A percentile compares a stretch with the other conserved stretches of the same genome.
phyloP scores from a whole-genome alignment of 1,140 invertebrate species.

The Steinernema feltiae region DNA sequence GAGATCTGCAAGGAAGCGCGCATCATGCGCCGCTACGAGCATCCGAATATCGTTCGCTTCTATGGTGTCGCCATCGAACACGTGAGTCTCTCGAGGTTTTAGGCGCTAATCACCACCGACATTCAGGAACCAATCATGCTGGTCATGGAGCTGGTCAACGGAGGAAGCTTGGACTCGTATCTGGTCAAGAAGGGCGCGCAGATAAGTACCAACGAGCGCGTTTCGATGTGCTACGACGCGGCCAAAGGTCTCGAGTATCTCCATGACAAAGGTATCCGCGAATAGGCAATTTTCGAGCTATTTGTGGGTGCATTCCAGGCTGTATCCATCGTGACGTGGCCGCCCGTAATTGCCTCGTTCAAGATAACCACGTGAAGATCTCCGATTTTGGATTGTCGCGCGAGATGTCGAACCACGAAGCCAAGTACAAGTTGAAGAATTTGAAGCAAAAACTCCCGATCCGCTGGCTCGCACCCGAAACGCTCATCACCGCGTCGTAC shows the following conservation, averaged over 20 bases:
- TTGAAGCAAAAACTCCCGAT: constrained; percentile 42
- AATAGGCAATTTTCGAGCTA: not conserved
- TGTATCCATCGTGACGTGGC: constrained; percentile 73
- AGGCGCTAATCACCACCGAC: not conserved
- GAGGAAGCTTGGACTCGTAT: constrained; percentile 66
- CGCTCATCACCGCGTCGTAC: constrained; percentile 27
- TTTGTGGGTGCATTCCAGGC: constrained; percentile 60
- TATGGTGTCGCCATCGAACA: constrained; percentile 95
- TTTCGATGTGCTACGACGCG: constrained; percentile 84
- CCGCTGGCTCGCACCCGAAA: constrained; percentile 41
- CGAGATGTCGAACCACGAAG: constrained; percentile 62
- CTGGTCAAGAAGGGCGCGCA: constrained; percentile 69
- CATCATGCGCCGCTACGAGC: constrained; percentile 92
- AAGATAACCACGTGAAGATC: constrained; percentile 82
- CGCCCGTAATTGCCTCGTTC: constrained; percentile 75
- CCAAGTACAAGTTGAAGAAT: constrained; percentile 41
- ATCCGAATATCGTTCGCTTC: constrained; percentile 87
- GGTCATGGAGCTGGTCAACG: constrained; percentile 92
- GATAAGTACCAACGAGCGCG: constrained; percentile 50
- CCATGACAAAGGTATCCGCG: constrained; percentile 68
- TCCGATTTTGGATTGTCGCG: constrained; percentile 96
- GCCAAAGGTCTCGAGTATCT: constrained; percentile 90
- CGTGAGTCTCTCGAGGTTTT: constrained; percentile 55
- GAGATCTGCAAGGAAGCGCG: constrained; percentile 91
- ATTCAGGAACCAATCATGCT: constrained; percentile 93